phyloP scores from a whole-genome alignment of 2,113 vertebrate species.

The Morone chrysops region DNA sequence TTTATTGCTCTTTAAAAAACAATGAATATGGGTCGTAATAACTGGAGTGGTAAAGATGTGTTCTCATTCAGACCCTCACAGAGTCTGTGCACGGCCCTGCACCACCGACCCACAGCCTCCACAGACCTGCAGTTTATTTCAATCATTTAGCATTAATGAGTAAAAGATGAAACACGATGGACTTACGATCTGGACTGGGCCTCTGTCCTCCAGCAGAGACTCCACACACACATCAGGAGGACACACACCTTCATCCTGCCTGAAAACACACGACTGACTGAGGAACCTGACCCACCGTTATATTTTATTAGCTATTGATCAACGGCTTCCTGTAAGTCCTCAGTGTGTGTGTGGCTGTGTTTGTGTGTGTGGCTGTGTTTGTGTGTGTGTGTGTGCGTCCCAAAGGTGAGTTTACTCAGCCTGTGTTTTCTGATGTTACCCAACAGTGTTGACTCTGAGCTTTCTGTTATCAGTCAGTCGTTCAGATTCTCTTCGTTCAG shows the following conservation, averaged over 20 bases:
- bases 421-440: slow-evolving; percentile 60
- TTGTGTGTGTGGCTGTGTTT: slow-evolving; percentile 10
- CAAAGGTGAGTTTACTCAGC: slow-evolving; percentile 70
- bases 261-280: slow-evolving; percentile 1
- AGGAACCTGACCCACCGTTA: neutral
- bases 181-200: slow-evolving; percentile 70
- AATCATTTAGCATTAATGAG: neutral
- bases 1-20: too few species aligned
- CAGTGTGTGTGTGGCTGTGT: neutral
- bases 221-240: slow-evolving; percentile 53
- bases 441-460: slow-evolving; percentile 35
- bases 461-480: neutral
- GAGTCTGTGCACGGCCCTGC: too few species aligned
- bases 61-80: too few species aligned
- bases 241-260: slow-evolving; percentile 62
- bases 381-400: slow-evolving; percentile 17
- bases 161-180: neutral
- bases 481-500: too few species aligned
- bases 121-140: too few species aligned
- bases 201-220: slow-evolving; percentile 26
- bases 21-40: too few species aligned
- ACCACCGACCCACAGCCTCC: too few species aligned
- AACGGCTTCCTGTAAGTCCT: neutral
- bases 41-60: too few species aligned
- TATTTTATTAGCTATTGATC: slow-evolving; percentile 28